phyloP scores from a whole-genome alignment of 2,797 vertebrate species.

The Crenuchus spilurus region DNA sequence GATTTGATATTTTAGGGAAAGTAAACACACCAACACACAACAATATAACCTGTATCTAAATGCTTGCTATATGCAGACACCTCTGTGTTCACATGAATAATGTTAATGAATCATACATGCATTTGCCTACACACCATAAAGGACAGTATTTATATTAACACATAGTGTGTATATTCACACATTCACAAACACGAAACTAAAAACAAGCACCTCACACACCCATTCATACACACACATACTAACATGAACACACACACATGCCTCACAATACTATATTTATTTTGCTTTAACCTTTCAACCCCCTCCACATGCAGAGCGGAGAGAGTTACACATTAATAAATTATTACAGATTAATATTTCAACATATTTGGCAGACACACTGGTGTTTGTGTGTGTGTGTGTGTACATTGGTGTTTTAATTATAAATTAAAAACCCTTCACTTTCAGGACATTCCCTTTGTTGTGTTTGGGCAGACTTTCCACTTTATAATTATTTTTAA shows the following conservation, averaged over 20 bases:
- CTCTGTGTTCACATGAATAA: no score
- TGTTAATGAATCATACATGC: no score
- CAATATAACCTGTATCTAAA: no score
- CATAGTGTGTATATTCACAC: no score
- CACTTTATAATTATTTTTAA: not conserved
- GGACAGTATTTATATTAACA: no score
- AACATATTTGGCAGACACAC: conserved; percentile 44
- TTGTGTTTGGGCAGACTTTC: conserved; percentile 21
- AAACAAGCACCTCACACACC: not conserved
- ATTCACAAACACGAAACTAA: not conserved
- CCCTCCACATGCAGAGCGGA: not conserved
- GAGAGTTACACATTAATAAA: conserved; percentile 52
- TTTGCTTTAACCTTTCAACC: conserved; percentile 20
- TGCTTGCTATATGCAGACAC: no score
- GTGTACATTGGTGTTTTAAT: conserved; percentile 19
- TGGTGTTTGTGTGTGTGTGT: not conserved
- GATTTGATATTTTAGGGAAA: no score
- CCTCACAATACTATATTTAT: not conserved
- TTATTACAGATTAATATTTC: conserved; percentile 48
- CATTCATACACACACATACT: conserved; percentile 1
- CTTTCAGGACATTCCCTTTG: conserved; percentile 22
- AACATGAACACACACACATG: not conserved
- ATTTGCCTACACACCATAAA: not conserved
- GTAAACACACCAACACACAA: no score
- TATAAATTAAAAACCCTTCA: conserved; percentile 33